Evolutionary conservation across 2,888 invertebrate species (phyloP).

Genomic region (Cantharis rufa): DNA sequence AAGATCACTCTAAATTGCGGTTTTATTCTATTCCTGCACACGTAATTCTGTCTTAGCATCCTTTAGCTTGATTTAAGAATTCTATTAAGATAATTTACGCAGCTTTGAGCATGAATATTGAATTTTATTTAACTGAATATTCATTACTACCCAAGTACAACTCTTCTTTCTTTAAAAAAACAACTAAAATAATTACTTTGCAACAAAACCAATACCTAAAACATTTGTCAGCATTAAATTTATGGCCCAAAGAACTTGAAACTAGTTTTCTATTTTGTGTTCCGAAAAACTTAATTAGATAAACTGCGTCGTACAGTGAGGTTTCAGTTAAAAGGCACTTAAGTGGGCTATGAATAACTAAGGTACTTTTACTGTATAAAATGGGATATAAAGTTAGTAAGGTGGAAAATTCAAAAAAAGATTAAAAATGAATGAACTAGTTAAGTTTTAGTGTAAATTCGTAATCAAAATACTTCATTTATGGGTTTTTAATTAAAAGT

Average conservation of each 20-base stretch:
- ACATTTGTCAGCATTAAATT: constrained; percentile 44
- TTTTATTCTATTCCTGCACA: constrained; percentile 32
- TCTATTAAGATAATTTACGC: constrained; percentile 50
- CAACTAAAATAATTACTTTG: constrained; percentile 22
- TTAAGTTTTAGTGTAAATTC: not conserved
- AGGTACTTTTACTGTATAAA: constrained; percentile 39
- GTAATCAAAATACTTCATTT: not conserved
- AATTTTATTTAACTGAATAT: constrained; percentile 50
- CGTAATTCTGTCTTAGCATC: constrained; percentile 39
- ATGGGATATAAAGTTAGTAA: constrained; percentile 36
- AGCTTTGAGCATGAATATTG: constrained; percentile 43
- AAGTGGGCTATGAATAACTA: constrained; percentile 43
- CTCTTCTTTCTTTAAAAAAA: constrained; percentile 36
- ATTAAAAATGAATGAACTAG: constrained; percentile 2
- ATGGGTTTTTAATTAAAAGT: not conserved
- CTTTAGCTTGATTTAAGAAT: constrained; percentile 52
- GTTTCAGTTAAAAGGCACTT: constrained; percentile 36
- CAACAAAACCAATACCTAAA: constrained; percentile 43
- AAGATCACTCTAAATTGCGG: constrained; percentile 23
- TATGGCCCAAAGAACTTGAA: constrained; percentile 36
- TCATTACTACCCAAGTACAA: constrained; percentile 45
- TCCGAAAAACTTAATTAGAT: constrained; percentile 21
- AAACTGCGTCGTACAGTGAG: constrained; percentile 18
- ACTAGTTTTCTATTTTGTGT: constrained; percentile 32
- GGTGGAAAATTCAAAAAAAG: constrained; percentile 20